A percentile compares a stretch with the other conserved stretches of the same genome.
These are phyloP conservation scores for Pemphredon lugubris DNA, from an alignment of 2,888 invertebrate genomes.

Conservation along the genomic window DNA sequence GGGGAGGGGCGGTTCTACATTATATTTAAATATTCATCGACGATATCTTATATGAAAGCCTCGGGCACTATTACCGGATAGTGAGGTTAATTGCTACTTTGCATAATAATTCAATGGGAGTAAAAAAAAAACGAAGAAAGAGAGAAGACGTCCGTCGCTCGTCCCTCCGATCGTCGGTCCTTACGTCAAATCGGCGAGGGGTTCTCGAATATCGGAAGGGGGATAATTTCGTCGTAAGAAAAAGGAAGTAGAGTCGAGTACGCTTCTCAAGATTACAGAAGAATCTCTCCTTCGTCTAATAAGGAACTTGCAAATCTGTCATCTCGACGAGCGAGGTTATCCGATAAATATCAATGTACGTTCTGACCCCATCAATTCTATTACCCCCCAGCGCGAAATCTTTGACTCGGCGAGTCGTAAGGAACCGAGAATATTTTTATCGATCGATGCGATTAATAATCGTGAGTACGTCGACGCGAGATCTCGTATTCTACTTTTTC, in stretches of 20 bases:
- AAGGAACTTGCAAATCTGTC: too few species aligned
- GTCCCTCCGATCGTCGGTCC: slow-evolving; percentile 22
- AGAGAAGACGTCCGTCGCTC: slow-evolving; percentile 23
- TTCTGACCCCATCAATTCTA: too few species aligned
- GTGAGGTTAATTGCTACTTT: slow-evolving; percentile 73
- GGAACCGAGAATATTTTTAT: too few species aligned
- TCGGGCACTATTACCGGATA: slow-evolving; percentile 59
- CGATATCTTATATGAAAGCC: slow-evolving; percentile 67
- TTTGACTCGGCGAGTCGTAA: too few species aligned
- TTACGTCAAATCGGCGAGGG: slow-evolving; percentile 37
- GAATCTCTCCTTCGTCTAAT: slow-evolving; percentile 1
- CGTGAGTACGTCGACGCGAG: too few species aligned
- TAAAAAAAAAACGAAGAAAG: too few species aligned
- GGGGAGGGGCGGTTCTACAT: slow-evolving; percentile 27
- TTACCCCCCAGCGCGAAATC: too few species aligned
- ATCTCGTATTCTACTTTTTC: too few species aligned
- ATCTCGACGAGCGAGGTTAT: too few species aligned
- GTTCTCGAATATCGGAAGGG: slow-evolving; percentile 53
- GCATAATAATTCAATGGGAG: slow-evolving; percentile 72
- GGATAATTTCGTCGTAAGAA: slow-evolving; percentile 52
- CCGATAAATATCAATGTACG: too few species aligned
- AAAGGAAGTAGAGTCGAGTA: slow-evolving; percentile 36
- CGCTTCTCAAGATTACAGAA: slow-evolving; percentile 14
- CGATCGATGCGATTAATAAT: too few species aligned
- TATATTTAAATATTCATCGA: slow-evolving; percentile 70